Conservation (phyloP, 1,140 invertebrate genomes). For the Polypedilum pembai region DNA sequence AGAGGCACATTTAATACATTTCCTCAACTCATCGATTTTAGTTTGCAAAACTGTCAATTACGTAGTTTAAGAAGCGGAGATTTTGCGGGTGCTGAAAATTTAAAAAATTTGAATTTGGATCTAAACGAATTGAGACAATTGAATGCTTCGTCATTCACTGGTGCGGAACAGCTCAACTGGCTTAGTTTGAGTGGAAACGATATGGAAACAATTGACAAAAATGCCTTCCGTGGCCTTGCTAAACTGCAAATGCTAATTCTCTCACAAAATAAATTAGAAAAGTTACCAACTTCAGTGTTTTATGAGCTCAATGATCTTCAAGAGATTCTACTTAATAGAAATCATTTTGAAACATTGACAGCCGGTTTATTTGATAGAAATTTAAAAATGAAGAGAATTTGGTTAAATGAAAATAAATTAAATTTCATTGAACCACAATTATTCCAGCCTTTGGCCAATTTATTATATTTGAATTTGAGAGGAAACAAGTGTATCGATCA, state of each 20-base stretch:
- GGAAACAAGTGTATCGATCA: neutral
- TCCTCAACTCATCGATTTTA: conserved; percentile 18
- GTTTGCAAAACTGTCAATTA: conserved; percentile 18
- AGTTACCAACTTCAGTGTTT: neutral
- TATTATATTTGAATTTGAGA: neutral
- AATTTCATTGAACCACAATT: neutral
- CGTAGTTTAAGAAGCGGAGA: neutral
- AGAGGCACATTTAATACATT: neutral
- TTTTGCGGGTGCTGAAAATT: conserved; percentile 11
- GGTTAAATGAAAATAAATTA: conserved; percentile 6
- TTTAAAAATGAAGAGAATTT: neutral
- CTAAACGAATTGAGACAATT: neutral
- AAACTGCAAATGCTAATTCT: conserved; percentile 9
- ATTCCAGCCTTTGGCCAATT: neutral
- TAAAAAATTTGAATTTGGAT: neutral
- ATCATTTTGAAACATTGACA: neutral
- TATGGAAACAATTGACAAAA: neutral
- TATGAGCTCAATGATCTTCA: neutral
- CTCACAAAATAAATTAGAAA: conserved; percentile 14
- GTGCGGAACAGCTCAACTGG: neutral
- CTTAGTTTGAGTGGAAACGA: neutral
- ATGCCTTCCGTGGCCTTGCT: neutral
- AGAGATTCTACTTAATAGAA: neutral
- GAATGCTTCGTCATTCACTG: conserved; percentile 10
- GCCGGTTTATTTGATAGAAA: conserved; percentile 3